Evolutionary conservation across 2,797 vertebrate species (phyloP).

Genomic region (Alcedo atthis): DNA sequence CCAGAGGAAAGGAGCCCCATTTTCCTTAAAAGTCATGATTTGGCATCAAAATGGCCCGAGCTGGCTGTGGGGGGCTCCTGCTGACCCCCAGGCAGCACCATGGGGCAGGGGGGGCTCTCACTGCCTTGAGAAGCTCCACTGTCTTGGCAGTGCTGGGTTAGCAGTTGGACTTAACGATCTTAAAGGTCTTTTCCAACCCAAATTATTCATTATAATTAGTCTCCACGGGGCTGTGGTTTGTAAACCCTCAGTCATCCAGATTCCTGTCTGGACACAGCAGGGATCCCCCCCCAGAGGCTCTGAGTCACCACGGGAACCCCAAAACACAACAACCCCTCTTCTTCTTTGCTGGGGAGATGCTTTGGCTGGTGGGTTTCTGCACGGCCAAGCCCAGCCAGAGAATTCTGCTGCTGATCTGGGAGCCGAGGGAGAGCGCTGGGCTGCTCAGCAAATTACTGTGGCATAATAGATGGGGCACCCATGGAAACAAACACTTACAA

Average conservation of each 20-base stretch:
- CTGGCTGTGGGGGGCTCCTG: rapidly evolving
- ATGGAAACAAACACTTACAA: conserved; percentile 78
- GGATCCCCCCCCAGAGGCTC: not conserved
- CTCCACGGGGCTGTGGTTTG: conserved; percentile 8
- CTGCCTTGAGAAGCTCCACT: rapidly evolving
- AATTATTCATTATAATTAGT: not conserved
- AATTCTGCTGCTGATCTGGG: conserved; percentile 47
- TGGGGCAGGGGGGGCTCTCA: not conserved
- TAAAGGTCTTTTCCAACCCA: not conserved
- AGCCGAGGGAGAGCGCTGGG: conserved; percentile 56
- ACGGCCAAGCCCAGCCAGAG: rapidly evolving
- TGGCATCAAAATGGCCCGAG: not conserved
- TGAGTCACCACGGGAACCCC: not conserved
- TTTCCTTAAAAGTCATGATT: not conserved
- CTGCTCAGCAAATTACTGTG: conserved; percentile 66
- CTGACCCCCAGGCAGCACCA: rapidly evolving
- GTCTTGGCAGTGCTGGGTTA: not conserved
- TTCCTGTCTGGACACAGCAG: rapidly evolving
- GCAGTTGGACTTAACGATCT: not conserved
- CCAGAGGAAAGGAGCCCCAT: not conserved
- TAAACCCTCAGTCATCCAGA: not conserved
- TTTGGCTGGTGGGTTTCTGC: not conserved
- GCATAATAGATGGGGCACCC: conserved; percentile 74
- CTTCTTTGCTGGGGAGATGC: not conserved
- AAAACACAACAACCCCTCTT: not conserved